Evolutionary conservation across 2,113 vertebrate species (phyloP).

Genomic region (Hippotragus niger): DNA sequence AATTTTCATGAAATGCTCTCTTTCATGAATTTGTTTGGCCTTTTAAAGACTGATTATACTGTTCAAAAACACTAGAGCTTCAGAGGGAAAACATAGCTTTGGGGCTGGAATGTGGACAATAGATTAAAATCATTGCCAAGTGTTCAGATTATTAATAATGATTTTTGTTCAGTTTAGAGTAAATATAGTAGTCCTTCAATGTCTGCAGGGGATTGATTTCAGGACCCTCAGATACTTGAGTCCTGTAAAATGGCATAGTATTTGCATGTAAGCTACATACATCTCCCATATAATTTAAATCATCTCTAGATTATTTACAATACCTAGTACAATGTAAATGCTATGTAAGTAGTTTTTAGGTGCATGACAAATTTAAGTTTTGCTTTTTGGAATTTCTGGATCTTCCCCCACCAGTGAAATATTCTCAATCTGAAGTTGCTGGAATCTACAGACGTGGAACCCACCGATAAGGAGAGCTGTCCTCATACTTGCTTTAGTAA

Average conservation of each 20-base stretch:
- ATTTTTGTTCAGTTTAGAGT: not conserved
- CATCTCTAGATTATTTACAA: not conserved
- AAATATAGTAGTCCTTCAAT: not conserved
- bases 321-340: not conserved
- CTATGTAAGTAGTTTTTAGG: not conserved
- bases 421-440: not conserved
- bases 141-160: constrained; percentile 22
- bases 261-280: not conserved
- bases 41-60: constrained; percentile 17
- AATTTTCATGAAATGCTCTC: constrained; percentile 14
- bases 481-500: not conserved
- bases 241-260: not conserved
- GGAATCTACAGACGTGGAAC: not conserved
- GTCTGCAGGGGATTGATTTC: not conserved
- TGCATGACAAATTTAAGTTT: not conserved
- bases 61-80: not conserved
- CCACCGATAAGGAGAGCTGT: not conserved
- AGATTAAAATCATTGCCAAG: constrained; percentile 21
- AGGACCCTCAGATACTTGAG: not conserved
- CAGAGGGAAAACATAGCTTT: constrained; percentile 30
- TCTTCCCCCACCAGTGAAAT: not conserved
- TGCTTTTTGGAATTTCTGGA: not conserved
- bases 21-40: constrained; percentile 16
- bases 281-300: not conserved
- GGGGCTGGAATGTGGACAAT: not conserved